These are phyloP conservation scores for Margarornis squamiger DNA, from an alignment of 2,797 vertebrate genomes.

Conservation along the genomic window DNA sequence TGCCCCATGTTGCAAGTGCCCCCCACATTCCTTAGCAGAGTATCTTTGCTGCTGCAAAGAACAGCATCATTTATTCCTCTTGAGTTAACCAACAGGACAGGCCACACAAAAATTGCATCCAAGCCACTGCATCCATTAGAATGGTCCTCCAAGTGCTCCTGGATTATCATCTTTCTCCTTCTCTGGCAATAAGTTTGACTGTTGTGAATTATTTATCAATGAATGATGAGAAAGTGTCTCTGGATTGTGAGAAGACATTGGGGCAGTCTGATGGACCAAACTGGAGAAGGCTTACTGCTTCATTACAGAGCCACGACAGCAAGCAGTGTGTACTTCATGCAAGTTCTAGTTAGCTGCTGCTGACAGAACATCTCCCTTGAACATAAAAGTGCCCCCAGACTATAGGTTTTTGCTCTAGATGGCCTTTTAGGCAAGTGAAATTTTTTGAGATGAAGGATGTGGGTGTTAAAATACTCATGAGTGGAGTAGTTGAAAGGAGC, in stretches of 20 bases:
- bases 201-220: background rate
- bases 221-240: background rate
- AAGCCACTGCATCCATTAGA: rapidly evolving
- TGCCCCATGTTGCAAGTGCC: background rate
- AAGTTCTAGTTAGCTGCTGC: background rate
- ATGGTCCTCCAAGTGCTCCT: no score
- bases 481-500: background rate
- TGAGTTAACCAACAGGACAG: background rate
- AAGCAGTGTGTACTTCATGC: background rate
- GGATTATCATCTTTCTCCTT: background rate
- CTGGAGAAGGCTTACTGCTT: background rate
- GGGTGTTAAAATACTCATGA: background rate
- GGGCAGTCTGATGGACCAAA: no score
- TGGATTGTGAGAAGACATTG: background rate
- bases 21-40: rapidly evolving
- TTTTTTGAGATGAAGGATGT: background rate
- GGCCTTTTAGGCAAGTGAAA: background rate
- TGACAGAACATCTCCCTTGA: background rate
- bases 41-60: background rate
- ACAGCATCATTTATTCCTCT: background rate
- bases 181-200: background rate
- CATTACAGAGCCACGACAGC: background rate
- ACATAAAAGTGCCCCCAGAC: background rate
- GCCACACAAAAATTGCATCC: background rate
- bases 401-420: background rate